Conservation (phyloP, 1,140 invertebrate genomes). For the Octopus bimaculoides region DNA sequence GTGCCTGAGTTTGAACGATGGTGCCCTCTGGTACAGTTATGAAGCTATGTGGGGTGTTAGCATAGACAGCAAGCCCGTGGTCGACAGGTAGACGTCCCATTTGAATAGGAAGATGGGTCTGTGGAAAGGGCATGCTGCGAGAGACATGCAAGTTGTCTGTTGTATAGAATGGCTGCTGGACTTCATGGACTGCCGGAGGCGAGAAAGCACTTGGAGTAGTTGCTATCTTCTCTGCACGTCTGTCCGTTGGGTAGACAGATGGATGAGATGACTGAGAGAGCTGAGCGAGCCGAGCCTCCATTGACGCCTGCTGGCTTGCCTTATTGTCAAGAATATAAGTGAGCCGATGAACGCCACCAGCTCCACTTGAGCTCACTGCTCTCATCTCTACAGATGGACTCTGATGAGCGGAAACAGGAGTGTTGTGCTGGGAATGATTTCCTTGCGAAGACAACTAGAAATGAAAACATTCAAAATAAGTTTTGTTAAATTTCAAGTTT, state of each 20-base stretch:
- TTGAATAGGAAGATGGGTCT: neutral
- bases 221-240: constrained; percentile 7
- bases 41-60: neutral
- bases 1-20: constrained; percentile 6
- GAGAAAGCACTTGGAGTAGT: constrained; percentile 20
- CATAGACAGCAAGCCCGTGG: neutral
- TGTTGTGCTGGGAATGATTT: neutral
- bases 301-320: neutral
- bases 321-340: neutral
- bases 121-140: constrained; percentile 7
- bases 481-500: too few relatives aligned
- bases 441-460: neutral
- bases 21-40: constrained; percentile 9
- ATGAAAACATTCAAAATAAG: neutral
- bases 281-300: constrained; percentile 13
- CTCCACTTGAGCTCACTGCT: neutral
- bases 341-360: neutral
- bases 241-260: constrained; percentile 13
- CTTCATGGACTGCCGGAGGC: constrained; percentile 24
- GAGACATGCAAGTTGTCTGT: constrained; percentile 10
- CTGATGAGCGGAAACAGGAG: neutral
- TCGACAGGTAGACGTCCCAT: constrained; percentile 6
- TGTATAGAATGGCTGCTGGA: constrained; percentile 10
- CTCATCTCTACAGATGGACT: neutral
- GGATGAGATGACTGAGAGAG: constrained; percentile 17